Conservation (phyloP, 2,113 vertebrate genomes). For the Heterotilapia buettikoferi region DNA sequence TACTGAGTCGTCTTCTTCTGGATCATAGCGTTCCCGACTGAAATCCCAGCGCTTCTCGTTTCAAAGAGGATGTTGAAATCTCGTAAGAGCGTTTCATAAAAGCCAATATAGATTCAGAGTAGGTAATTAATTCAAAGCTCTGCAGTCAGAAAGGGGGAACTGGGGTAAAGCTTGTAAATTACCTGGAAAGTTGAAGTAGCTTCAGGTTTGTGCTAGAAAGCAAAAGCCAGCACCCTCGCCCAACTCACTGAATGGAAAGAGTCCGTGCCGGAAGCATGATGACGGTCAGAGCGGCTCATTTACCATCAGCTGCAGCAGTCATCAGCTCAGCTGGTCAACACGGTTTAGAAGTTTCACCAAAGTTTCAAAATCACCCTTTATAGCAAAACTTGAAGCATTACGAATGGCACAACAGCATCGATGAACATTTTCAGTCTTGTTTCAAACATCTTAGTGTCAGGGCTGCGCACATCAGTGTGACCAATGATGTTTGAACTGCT, state of each 20-base stretch:
- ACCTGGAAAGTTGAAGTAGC: background rate
- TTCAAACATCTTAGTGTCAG: background rate
- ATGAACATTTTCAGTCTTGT: background rate
- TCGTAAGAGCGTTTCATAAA: background rate
- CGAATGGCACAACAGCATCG: accelerated
- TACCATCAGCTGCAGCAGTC: too few relatives aligned
- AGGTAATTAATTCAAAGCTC: background rate
- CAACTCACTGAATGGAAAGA: background rate
- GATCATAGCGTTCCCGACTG: background rate
- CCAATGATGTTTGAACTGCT: background rate
- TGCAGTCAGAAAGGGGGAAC: background rate
- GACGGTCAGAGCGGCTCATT: background rate
- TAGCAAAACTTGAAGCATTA: background rate
- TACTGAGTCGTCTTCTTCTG: background rate
- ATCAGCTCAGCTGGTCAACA: background rate
- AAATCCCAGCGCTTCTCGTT: background rate
- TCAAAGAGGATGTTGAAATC: background rate
- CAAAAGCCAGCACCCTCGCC: background rate
- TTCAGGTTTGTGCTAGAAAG: background rate
- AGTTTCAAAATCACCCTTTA: background rate
- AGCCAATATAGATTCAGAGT: background rate
- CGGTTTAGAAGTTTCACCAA: background rate
- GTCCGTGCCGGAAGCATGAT: background rate
- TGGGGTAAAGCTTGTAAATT: background rate
- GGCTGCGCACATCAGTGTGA: background rate